phyloP scores from a whole-genome alignment of 1,140 invertebrate species.

The Bombus waltoni region DNA sequence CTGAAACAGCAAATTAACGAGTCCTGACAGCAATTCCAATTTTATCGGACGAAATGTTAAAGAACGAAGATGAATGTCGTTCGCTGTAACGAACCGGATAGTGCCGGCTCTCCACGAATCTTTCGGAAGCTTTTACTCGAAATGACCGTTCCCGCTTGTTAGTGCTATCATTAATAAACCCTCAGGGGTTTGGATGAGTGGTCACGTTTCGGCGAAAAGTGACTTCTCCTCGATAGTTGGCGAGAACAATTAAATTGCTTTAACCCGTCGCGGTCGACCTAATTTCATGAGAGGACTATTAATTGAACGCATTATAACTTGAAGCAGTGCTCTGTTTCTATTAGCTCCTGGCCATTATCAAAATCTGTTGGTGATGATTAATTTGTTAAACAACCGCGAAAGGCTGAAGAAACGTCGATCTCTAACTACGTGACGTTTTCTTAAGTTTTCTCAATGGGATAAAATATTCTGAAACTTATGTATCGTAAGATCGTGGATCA shows the following conservation, averaged over 20 bases:
- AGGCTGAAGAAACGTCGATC: not conserved
- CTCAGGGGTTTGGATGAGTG: not conserved
- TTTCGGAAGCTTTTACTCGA: not conserved
- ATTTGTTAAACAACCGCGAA: not conserved
- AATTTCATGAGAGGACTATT: constrained; percentile 22
- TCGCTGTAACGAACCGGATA: not conserved
- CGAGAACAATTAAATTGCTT: constrained; percentile 39
- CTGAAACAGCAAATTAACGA: not conserved
- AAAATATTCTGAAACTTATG: no score
- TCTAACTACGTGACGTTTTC: no score
- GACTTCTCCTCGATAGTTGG: not conserved
- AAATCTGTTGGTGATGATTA: constrained; percentile 14
- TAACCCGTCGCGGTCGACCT: constrained; percentile 26
- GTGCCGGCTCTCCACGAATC: not conserved
- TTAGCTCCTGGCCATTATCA: constrained; percentile 21
- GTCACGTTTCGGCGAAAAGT: not conserved
- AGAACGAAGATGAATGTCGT: not conserved
- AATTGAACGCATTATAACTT: constrained; percentile 34
- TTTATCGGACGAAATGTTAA: not conserved
- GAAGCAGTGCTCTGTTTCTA: constrained; percentile 21
- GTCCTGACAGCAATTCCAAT: not conserved
- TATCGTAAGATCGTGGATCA: no score
- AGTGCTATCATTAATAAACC: constrained; percentile 8
- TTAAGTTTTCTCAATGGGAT: no score
- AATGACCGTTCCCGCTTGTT: no score